Conservation (phyloP, 2,113 vertebrate species). For the Grammomys surdaster region DNA sequence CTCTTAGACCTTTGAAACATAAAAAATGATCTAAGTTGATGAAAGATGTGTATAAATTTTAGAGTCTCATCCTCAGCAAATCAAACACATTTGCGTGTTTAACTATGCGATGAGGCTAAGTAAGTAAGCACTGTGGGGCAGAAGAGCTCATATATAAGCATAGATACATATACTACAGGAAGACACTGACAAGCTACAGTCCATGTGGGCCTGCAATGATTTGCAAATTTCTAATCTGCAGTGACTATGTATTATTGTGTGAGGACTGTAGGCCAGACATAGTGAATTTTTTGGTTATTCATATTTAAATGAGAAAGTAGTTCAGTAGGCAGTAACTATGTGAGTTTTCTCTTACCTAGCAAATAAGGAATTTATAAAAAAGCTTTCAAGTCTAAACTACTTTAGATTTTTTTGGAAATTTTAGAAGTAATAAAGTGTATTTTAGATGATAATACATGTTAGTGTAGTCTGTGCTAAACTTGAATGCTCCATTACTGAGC, state of each 20-base stretch:
- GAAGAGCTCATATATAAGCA: not conserved
- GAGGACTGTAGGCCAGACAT: not conserved
- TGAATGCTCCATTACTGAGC: not conserved
- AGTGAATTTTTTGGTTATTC: not conserved
- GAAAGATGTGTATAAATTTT: constrained; percentile 45
- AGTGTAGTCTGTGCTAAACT: not conserved
- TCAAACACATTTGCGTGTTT: not conserved
- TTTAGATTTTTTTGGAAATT: not conserved
- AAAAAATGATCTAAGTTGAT: constrained; percentile 67
- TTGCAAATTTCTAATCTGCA: not conserved
- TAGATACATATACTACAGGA: not conserved
- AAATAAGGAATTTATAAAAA: not conserved
- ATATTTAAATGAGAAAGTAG: not conserved
- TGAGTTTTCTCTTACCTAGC: not conserved
- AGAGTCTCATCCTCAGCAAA: not conserved
- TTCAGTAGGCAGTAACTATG: not conserved
- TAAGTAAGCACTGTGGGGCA: not conserved
- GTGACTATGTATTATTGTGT: not conserved
- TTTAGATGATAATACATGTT: not conserved
- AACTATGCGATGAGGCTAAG: not conserved
- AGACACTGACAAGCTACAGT: not conserved
- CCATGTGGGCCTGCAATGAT: not conserved
- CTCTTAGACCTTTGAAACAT: constrained; percentile 57
- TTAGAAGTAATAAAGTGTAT: not conserved
- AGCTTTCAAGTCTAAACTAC: not conserved